These are phyloP conservation scores for Paraescarpia echinospica DNA, from an alignment of 1,140 invertebrate genomes.

Conservation along the genomic window DNA sequence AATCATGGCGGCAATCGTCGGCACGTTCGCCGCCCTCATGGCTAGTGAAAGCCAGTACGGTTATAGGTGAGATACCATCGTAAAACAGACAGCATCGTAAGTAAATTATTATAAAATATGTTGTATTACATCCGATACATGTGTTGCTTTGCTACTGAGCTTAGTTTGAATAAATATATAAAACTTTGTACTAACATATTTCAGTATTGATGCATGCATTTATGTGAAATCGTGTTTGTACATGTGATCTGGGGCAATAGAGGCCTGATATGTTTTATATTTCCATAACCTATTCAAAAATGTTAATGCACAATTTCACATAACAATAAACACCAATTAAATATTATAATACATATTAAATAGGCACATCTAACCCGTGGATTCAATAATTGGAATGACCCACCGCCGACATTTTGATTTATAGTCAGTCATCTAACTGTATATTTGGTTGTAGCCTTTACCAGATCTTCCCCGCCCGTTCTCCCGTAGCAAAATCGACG, in stretches of 20 bases:
- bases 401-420: background rate
- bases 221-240: background rate
- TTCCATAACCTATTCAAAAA: background rate
- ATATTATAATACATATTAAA: background rate
- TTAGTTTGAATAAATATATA: too few relatives aligned
- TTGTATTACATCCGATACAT: too few relatives aligned
- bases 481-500: constrained; percentile 53
- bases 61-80: constrained; percentile 43
- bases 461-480: constrained; percentile 61
- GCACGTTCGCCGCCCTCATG: constrained; percentile 16
- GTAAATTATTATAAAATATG: too few relatives aligned
- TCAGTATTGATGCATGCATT: background rate
- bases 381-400: background rate
- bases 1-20: constrained; percentile 21
- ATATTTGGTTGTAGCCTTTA: constrained; percentile 54
- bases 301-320: background rate
- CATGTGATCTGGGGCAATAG: background rate
- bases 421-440: background rate
- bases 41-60: constrained; percentile 21
- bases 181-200: background rate
- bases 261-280: background rate
- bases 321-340: too few relatives aligned
- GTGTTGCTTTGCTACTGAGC: too few relatives aligned
- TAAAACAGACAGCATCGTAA: too few relatives aligned
- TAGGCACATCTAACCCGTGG: background rate